Evolutionary conservation across 92 coral and sea anemone genomes (phyloP), one percentile per base, ranked within the genome.

Genomic region (Porites rus): DNA sequence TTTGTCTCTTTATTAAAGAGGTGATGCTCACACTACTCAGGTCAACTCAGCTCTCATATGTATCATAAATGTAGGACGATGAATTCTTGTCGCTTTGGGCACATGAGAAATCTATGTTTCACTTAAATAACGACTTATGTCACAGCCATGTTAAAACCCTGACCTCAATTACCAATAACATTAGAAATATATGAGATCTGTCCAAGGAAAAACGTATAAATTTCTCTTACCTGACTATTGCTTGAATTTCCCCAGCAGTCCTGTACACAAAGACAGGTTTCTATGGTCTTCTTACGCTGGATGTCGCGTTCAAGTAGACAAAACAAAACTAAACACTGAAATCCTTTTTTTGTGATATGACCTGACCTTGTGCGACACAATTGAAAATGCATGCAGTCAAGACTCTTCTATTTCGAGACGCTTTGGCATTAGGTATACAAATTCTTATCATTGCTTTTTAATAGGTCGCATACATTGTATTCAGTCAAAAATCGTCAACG

Each of bases 321-420:
- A 81, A 61, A 9, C 58, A 31, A 74, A 75, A 28, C 31, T 28
- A 2, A 28, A 56, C 17, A 61, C 19, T 56, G 7, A 6, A 66
- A 22, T 24, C n/a, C 6, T 25, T 22, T 28, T 8, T 52, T 25
- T 10, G n/a, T 5, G 28, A 6, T 18, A 73, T 70, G 85, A 69
- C 76, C 76, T 80, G 74, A 31, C 22, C 73, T 52, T 53, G 46
- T 66, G 0, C 61, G 67, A 56, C 14, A 24, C 76, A 80, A 69
- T 80, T 52, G 51, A 52, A 9, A 16, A n/a, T 5, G 6, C 4
- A 11, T 9, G 4, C 21, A 81, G 14, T 70, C 68, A 12, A 69
- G 22, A 38, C 43, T 56, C 38, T 64, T 16, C n/a, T 18, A 64
- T 65, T 58, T 78, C 46, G 16, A 2, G 82, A 63, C 82, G 11